phyloP scores from a whole-genome alignment of 2,797 vertebrate genomes.

The Manis pentadactyla region DNA sequence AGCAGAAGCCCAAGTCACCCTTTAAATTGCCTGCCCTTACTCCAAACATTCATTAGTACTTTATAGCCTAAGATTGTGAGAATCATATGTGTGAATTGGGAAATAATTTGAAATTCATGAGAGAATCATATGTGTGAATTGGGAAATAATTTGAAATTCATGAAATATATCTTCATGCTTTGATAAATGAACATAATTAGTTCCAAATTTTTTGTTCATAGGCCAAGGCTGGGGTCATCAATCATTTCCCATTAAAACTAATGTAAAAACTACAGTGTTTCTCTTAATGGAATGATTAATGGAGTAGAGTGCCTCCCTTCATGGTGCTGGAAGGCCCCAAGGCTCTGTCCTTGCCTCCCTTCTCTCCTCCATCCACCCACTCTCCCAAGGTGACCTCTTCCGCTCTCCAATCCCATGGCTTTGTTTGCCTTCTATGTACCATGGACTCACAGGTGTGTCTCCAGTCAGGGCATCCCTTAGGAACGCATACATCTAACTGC shows the following conservation, averaged over 20 bases:
- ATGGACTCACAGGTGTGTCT: neutral
- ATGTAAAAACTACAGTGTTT: conserved; percentile 28
- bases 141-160: conserved; percentile 59
- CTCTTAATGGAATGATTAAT: conserved; percentile 56
- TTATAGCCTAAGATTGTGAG: neutral
- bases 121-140: too few species aligned
- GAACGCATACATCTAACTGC: neutral
- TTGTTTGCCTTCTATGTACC: neutral
- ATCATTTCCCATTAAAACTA: conserved; percentile 69
- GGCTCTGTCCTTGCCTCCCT: neutral
- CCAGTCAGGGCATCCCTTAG: neutral
- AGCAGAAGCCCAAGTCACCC: neutral
- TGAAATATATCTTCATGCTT: conserved; percentile 9
- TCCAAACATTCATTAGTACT: conserved; percentile 47
- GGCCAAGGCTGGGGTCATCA: conserved; percentile 53
- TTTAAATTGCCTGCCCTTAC: neutral
- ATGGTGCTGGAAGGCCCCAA: neutral
- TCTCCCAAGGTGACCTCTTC: neutral
- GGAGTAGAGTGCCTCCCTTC: neutral
- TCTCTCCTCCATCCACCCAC: neutral
- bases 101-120: conserved; percentile 59
- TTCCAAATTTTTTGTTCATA: conserved; percentile 59
- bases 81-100: neutral
- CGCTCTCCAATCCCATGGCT: neutral
- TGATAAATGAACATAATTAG: conserved; percentile 73